Evolutionary conservation across 2,888 invertebrate species (phyloP).

Genomic region (Drosophila antonietae): DNA sequence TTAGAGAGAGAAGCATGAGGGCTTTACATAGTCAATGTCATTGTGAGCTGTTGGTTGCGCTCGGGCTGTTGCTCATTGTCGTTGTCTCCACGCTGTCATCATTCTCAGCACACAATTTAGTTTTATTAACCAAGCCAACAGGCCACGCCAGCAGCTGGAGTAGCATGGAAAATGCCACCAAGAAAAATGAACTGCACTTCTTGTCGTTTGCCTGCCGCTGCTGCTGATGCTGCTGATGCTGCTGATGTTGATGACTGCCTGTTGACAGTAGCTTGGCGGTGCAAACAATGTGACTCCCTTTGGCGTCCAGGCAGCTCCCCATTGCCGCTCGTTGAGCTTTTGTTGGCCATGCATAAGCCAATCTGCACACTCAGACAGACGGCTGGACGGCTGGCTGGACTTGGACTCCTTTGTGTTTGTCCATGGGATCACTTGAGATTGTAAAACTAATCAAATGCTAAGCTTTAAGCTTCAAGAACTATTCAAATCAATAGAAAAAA

Average conservation of each 20-base stretch:
- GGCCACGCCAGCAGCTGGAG: neutral
- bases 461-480: slow-evolving; percentile 26
- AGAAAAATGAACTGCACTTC: slow-evolving; percentile 62
- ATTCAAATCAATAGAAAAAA: slow-evolving; percentile 1
- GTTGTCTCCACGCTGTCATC: slow-evolving; percentile 57
- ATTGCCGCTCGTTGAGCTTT: slow-evolving; percentile 14
- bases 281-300: slow-evolving; percentile 38
- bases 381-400: neutral
- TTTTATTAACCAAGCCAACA: slow-evolving; percentile 69
- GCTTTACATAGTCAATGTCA: slow-evolving; percentile 22
- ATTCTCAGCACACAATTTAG: slow-evolving; percentile 73
- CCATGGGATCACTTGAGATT: slow-evolving; percentile 39
- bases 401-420: slow-evolving; percentile 31
- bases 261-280: slow-evolving; percentile 54
- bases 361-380: slow-evolving; percentile 38
- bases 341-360: slow-evolving; percentile 49
- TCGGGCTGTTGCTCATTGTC: slow-evolving; percentile 23
- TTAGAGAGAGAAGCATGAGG: neutral
- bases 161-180: slow-evolving; percentile 27
- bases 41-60: slow-evolving; percentile 21
- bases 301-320: neutral
- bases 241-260: slow-evolving; percentile 53
- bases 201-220: slow-evolving; percentile 21
- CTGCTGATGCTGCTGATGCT: slow-evolving; percentile 6
- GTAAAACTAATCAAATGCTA: slow-evolving; percentile 53